Evolutionary conservation across 2,888 invertebrate species (phyloP).

Genomic region (Hipparchia sbordonii): DNA sequence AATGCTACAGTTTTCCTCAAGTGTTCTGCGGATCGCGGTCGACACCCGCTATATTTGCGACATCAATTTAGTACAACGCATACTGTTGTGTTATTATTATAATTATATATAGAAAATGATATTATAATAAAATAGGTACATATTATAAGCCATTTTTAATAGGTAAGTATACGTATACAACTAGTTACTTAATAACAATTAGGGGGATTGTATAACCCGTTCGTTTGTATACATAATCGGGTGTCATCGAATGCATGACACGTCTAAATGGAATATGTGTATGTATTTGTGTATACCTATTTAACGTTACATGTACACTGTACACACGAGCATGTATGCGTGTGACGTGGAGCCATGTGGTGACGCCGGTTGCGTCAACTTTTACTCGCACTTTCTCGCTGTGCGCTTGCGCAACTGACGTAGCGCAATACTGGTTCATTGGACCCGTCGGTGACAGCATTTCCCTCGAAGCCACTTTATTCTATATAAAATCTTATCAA

Average conservation of each 20-base stretch:
- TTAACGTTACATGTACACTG: conserved; percentile 36
- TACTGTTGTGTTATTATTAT: no score
- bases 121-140: no score
- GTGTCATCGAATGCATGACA: conserved; percentile 65
- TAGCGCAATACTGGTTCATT: conserved; percentile 70
- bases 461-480: conserved; percentile 50
- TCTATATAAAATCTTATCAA: conserved; percentile 20
- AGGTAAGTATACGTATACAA: conserved; percentile 42
- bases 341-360: conserved; percentile 54
- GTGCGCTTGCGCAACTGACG: conserved; percentile 75
- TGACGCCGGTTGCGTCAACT: conserved; percentile 81
- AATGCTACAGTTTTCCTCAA: not conserved
- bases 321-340: conserved; percentile 39
- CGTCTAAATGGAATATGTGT: conserved; percentile 43
- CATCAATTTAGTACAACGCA: no score
- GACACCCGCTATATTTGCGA: not conserved
- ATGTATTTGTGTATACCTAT: conserved; percentile 29
- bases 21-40: not conserved
- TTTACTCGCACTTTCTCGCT: conserved; percentile 82
- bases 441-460: conserved; percentile 64
- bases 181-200: conserved; percentile 42
- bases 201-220: conserved; percentile 66
- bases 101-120: no score
- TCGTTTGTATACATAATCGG: conserved; percentile 62
- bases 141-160: not conserved